Base-by-base conservation (phyloP, 2,888 invertebrate genomes). In the Abrostola tripartita region DNA sequence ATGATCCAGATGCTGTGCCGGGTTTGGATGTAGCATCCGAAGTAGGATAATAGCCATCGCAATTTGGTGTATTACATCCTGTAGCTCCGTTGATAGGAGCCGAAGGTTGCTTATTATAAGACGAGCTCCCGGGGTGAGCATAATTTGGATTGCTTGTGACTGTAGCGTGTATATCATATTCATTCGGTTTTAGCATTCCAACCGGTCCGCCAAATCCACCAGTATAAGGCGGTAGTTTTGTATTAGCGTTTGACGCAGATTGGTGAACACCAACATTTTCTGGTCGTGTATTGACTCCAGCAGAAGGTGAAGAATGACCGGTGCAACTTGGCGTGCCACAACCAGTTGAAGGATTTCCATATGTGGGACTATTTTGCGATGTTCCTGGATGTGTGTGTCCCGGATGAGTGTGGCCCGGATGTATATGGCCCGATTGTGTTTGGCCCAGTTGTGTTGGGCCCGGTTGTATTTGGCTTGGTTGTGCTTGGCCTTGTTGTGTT, bases 131-230 rank as follows among this genome's bases (percentile, higher is more conserved):
- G 50, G 66, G 51, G 40, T 72, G 63, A 36, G 52, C 41, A 41
- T 54, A 49, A 11, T 42, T 62, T 49, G 78, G 69, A 36, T 67
- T 68, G 69, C 56, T 68, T 36, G 60, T 44, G 24, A 62, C 61
- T 67, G 63, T 37, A 47, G 51, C 54, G 38, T 63, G 67, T 40
- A 66, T 49, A 51, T 65, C 47, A 65, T 53, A 57, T 59, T 71
- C 76, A 65, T 73, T 67, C 36, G 79, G 78, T 59, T 77, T 83
- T 40, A 80, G 63, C 53, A 76, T 63, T 38, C 87, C 87, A 54
- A 77, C 24, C n/a, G 86, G 82, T 10, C 85, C 90, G 24, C 88
- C 89, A 68, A 90, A 90, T 0, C 87, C 85, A 54, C 88, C 86
- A n/a, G 83, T 81, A 54, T 89, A 89, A 5, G 56, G 37, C n/a